Evolutionary conservation across 2,888 invertebrate species (phyloP).

Genomic region (Platycheirus albimanus): DNA sequence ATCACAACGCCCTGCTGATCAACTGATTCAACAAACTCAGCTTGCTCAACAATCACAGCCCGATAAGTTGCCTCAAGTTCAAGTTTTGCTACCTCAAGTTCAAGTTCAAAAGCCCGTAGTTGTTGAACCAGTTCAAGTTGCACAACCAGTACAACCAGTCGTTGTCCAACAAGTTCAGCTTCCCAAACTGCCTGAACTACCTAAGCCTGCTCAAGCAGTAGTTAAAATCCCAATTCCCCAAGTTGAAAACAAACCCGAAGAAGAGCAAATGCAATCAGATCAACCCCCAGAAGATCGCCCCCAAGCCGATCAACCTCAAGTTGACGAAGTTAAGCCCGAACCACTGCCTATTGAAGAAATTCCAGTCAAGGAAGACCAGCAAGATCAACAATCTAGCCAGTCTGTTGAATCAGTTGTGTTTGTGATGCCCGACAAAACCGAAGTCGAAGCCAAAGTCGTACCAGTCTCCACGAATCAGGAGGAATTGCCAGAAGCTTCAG

Average conservation of each 20-base stretch:
- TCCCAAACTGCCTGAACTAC: not conserved
- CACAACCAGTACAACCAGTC: not conserved
- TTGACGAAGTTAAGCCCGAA: constrained; percentile 12
- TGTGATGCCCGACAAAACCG: not conserved
- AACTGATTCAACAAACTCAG: constrained; percentile 28
- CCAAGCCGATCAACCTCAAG: constrained; percentile 4
- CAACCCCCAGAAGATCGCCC: constrained; percentile 19
- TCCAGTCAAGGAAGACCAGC: not conserved
- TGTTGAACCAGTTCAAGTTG: not conserved
- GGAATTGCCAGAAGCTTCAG: constrained; percentile 39
- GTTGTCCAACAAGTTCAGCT: not conserved
- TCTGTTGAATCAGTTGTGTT: not conserved
- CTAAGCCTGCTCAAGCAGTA: not conserved
- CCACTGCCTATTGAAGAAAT: not conserved
- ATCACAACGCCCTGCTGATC: constrained; percentile 11
- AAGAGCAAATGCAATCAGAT: constrained; percentile 19
- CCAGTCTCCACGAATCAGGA: not conserved
- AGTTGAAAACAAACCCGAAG: not conserved
- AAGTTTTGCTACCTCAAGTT: constrained; percentile 5
- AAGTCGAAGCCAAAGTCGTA: not conserved
- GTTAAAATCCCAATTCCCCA: not conserved
- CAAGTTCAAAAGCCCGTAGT: not conserved
- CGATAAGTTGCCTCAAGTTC: constrained; percentile 18
- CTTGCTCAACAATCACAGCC: constrained; percentile 8
- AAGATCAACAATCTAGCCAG: not conserved